A percentile compares a stretch with the other conserved stretches of the same genome.
Evolutionary conservation across 1,140 invertebrate genomes (phyloP).

Genomic region (Leptinotarsa texana): DNA sequence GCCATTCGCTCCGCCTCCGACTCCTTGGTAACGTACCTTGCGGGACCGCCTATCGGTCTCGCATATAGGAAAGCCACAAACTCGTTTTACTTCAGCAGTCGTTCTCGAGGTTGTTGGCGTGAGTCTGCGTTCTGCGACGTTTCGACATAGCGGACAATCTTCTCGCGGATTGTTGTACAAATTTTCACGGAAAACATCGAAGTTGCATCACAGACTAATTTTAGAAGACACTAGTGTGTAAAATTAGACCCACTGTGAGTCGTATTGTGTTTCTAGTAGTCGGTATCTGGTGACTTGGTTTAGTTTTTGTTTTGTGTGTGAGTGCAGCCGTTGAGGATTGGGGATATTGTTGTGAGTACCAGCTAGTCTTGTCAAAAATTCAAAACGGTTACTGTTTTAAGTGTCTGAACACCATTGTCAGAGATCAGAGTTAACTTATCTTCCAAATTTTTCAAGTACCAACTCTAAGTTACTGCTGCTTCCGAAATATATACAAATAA

Average conservation of each 20-base stretch:
- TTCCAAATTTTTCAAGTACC: too few species aligned
- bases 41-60: constrained; percentile 35
- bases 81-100: constrained; percentile 36
- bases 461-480: too few species aligned
- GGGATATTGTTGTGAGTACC: neutral
- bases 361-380: too few species aligned
- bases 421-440: too few species aligned
- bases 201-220: constrained; percentile 3
- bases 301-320: neutral
- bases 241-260: neutral
- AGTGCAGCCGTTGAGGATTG: neutral
- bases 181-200: neutral
- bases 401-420: too few species aligned
- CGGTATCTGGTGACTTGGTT: neutral
- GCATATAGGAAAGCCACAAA: constrained; percentile 41
- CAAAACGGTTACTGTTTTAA: too few species aligned
- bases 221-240: constrained; percentile 3
- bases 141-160: neutral
- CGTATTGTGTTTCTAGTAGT: constrained; percentile 3
- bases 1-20: constrained; percentile 31
- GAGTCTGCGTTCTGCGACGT: neutral
- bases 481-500: too few species aligned
- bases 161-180: neutral
- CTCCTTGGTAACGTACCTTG: constrained; percentile 36
- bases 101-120: constrained; percentile 10